These are phyloP conservation scores for Dasyornis broadbenti DNA, from an alignment of 2,113 vertebrate species.

Conservation along the genomic window DNA sequence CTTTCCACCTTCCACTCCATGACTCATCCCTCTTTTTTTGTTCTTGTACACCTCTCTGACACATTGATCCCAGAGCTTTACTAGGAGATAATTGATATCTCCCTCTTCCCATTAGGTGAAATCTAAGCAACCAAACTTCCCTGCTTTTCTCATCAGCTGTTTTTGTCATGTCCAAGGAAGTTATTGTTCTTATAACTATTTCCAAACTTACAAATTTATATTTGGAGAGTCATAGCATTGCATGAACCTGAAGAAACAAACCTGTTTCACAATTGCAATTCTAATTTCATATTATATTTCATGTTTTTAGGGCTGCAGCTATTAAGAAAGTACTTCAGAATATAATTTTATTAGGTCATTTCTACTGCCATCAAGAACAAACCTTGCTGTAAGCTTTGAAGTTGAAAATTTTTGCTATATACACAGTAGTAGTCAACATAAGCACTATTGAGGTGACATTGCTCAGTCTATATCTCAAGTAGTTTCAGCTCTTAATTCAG, in stretches of 20 bases:
- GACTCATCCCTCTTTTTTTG: constrained; percentile 31
- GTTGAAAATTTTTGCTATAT: background rate
- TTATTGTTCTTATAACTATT: background rate
- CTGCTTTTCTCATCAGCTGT: background rate
- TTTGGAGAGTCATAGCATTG: background rate
- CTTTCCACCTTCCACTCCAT: constrained; percentile 8
- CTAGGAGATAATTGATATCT: background rate
- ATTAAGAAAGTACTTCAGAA: background rate
- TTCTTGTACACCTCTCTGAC: background rate
- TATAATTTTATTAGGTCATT: background rate
- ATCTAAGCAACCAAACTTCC: background rate
- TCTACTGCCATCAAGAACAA: background rate
- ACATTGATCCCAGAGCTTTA: background rate
- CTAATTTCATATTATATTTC: background rate
- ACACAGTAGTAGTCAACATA: background rate
- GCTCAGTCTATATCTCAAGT: background rate
- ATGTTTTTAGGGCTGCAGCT: background rate
- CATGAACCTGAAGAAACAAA: background rate
- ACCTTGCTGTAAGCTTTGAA: background rate
- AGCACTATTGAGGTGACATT: background rate
- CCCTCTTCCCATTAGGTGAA: background rate
- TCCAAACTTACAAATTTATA: background rate
- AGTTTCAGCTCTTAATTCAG: background rate
- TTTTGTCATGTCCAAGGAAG: background rate
- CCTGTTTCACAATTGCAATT: background rate